Conservation (phyloP, 2,113 vertebrate genomes). For the Chunga burmeisteri region DNA sequence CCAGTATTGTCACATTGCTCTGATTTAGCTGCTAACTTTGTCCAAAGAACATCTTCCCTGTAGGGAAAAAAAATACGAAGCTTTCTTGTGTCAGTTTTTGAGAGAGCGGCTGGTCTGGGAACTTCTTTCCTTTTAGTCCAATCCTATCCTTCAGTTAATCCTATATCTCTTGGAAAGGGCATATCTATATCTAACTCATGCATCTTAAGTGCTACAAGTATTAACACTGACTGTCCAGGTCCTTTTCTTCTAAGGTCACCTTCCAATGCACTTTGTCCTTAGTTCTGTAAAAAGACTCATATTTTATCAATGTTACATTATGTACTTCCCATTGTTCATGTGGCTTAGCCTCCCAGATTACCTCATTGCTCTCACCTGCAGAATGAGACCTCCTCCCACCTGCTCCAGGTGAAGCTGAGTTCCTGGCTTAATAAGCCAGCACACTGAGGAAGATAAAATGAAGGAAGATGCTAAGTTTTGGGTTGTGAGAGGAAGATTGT, state of each 20-base stretch:
- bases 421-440: not conserved
- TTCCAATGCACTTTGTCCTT: not conserved
- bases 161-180: rapidly evolving
- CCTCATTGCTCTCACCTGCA: not conserved
- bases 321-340: not conserved
- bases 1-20: not conserved
- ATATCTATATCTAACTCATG: not conserved
- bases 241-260: not conserved
- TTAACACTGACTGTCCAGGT: too few relatives aligned
- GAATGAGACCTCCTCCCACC: not conserved
- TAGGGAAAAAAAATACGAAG: not conserved
- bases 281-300: not conserved
- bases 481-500: rapidly evolving
- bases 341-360: not conserved
- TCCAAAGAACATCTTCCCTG: not conserved
- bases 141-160: not conserved
- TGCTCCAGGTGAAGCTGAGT: not conserved
- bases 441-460: not conserved
- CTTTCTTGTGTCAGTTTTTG: not conserved
- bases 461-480: rapidly evolving
- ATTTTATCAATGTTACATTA: not conserved
- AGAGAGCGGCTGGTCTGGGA: not conserved
- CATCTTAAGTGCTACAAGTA: not conserved
- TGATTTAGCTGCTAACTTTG: not conserved
- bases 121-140: not conserved